A percentile compares a stretch with the other conserved stretches of the same genome.
These are phyloP conservation scores for Austrolebias charrua DNA, from an alignment of 2,797 vertebrate species.

Conservation along the genomic window DNA sequence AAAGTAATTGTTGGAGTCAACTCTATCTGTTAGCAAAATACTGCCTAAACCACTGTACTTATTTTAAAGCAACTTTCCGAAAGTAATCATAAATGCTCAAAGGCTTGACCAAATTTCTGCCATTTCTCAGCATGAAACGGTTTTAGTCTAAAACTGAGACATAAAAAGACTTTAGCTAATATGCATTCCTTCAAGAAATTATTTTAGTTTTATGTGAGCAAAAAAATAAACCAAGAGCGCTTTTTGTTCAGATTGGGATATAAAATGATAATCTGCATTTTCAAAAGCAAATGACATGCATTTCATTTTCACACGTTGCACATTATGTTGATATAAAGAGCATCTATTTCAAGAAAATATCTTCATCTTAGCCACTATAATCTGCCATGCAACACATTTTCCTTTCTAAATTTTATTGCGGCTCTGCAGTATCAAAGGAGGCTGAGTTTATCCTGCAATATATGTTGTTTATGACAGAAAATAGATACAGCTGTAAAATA, in stretches of 20 bases:
- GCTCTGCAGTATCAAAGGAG: slow-evolving; percentile 23
- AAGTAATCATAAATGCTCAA: no score
- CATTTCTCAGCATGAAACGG: no score
- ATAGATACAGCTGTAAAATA: slow-evolving; percentile 9
- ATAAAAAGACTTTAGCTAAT: not conserved
- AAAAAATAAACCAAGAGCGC: slow-evolving; percentile 10
- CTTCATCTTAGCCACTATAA: slow-evolving; percentile 21
- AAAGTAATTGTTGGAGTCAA: no score
- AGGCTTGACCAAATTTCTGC: no score
- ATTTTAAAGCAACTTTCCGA: no score
- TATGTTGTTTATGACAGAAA: slow-evolving; percentile 13
- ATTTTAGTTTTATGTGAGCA: slow-evolving; percentile 13
- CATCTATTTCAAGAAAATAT: slow-evolving; percentile 39
- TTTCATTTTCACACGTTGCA: slow-evolving; percentile 40
- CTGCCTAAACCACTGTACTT: no score
- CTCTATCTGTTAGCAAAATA: no score
- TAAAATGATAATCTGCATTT: slow-evolving; percentile 52
- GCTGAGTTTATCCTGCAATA: slow-evolving; percentile 12
- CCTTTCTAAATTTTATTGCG: slow-evolving; percentile 27
- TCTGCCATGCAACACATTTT: slow-evolving; percentile 17
- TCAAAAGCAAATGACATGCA: slow-evolving; percentile 47
- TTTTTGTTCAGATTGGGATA: slow-evolving; percentile 26
- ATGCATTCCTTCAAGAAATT: not conserved
- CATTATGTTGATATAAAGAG: slow-evolving; percentile 31
- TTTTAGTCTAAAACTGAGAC: not conserved